phyloP scores from a whole-genome alignment of 2,113 vertebrate genomes.

The Sebastes fasciatus region DNA sequence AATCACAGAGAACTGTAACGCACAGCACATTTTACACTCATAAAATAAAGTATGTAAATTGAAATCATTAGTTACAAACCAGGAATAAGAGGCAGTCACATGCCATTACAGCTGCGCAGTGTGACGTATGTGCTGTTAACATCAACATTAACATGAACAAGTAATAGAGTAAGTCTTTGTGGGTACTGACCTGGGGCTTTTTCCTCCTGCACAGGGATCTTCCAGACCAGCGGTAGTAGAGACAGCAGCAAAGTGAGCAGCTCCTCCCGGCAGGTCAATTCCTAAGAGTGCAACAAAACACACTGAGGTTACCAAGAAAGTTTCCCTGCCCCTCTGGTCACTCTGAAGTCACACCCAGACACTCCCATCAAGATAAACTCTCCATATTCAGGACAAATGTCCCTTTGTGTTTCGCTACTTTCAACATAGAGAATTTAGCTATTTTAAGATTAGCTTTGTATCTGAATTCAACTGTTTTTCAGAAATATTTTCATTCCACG shows the following conservation, averaged over 20 bases:
- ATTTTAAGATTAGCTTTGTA: neutral
- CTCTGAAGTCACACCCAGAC: conserved; percentile 50
- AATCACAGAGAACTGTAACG: neutral
- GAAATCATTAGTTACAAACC: conserved; percentile 1
- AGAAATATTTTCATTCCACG: neutral
- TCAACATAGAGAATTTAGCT: neutral
- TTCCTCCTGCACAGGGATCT: conserved; percentile 94
- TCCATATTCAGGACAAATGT: neutral
- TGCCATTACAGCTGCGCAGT: neutral
- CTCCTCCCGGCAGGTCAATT: conserved; percentile 96
- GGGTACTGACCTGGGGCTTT: conserved; percentile 88
- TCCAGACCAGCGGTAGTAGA: conserved; percentile 96
- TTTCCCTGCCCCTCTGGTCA: conserved; percentile 24
- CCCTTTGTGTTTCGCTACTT: conserved; percentile 1
- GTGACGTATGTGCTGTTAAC: conserved; percentile 5
- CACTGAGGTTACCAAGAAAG: conserved; percentile 42
- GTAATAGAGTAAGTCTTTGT: neutral
- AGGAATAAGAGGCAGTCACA: conserved; percentile 23
- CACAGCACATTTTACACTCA: neutral
- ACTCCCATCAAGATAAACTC: conserved; percentile 54
- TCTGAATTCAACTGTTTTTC: neutral
- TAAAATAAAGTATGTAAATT: conserved; percentile 16
- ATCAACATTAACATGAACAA: conserved; percentile 3
- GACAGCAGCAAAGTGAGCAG: conserved; percentile 95
- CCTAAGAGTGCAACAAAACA: conserved; percentile 81